Evolutionary conservation across 2,888 invertebrate species (phyloP).

Genomic region (Hololepta plana): DNA sequence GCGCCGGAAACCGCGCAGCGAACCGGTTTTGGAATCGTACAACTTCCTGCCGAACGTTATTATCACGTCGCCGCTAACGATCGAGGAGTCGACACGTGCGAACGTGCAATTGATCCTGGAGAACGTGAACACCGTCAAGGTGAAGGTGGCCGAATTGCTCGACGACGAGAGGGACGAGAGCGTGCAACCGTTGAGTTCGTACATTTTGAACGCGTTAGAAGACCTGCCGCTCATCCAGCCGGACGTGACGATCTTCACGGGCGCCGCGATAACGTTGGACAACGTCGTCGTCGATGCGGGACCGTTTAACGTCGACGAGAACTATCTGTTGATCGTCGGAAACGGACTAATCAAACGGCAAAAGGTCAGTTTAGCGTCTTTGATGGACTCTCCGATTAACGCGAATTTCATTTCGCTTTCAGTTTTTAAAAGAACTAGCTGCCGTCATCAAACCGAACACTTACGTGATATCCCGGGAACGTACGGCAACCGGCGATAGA

Average conservation of each 20-base stretch:
- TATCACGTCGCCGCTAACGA: constrained; percentile 11
- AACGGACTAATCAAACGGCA: constrained; percentile 30
- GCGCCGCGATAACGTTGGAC: constrained; percentile 30
- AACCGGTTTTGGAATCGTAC: constrained; percentile 63
- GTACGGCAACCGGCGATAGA: background rate
- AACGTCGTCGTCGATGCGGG: constrained; percentile 41
- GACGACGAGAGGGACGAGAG: constrained; percentile 2
- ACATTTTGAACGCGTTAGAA: constrained; percentile 38
- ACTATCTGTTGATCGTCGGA: constrained; percentile 15
- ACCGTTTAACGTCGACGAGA: constrained; percentile 27
- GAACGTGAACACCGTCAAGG: constrained; percentile 42
- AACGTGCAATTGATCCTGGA: constrained; percentile 56
- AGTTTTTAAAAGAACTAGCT: background rate
- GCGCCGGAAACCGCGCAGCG: constrained; percentile 42
- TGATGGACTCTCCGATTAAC: background rate
- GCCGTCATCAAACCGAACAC: background rate
- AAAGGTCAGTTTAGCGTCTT: constrained; percentile 19
- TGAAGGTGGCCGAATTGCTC: constrained; percentile 35
- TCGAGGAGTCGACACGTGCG: constrained; percentile 30
- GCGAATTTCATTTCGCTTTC: background rate
- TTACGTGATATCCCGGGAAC: background rate
- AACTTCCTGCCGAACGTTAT: constrained; percentile 51
- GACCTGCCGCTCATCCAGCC: constrained; percentile 54
- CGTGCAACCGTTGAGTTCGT: constrained; percentile 32
- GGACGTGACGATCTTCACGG: constrained; percentile 38